phyloP scores from a whole-genome alignment of 2,888 invertebrate genomes.

The Fragum fragum region DNA sequence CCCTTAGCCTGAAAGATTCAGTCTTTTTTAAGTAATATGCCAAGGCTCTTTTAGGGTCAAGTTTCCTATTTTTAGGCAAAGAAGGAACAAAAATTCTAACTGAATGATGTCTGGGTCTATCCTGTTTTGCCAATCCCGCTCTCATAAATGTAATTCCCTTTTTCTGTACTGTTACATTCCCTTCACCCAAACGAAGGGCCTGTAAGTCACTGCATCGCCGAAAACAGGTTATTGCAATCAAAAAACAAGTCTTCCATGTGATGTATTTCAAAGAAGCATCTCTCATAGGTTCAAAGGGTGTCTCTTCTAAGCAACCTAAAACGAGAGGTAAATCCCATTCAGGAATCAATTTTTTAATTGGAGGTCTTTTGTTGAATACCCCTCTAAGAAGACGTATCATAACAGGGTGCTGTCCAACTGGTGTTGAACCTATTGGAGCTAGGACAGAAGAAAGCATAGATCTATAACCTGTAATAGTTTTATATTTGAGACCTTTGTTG shows the following conservation, averaged over 20 bases:
- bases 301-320: background rate
- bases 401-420: conserved; percentile 42
- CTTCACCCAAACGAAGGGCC: conserved; percentile 28
- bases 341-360: conserved; percentile 20
- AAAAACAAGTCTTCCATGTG: too few species aligned
- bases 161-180: conserved; percentile 19
- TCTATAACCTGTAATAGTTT: conserved; percentile 40
- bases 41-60: too few species aligned
- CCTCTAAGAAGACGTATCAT: too few species aligned
- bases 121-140: too few species aligned
- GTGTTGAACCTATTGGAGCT: conserved; percentile 28
- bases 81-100: too few species aligned
- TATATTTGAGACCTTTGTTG: conserved; percentile 29
- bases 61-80: too few species aligned
- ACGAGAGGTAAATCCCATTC: conserved; percentile 44
- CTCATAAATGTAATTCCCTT: too few species aligned
- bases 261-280: conserved; percentile 35
- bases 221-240: conserved; percentile 26
- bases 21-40: too few species aligned
- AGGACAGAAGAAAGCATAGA: too few species aligned
- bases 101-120: too few species aligned
- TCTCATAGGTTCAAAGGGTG: conserved; percentile 35
- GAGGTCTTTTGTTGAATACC: conserved; percentile 23
- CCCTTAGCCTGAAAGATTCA: too few species aligned
- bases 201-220: conserved; percentile 34